Percentiles rank a stretch among this genome's conserved stretches.
phyloP scores from a whole-genome alignment of 2,113 vertebrate genomes.

The Archocentrus centrarchus region DNA sequence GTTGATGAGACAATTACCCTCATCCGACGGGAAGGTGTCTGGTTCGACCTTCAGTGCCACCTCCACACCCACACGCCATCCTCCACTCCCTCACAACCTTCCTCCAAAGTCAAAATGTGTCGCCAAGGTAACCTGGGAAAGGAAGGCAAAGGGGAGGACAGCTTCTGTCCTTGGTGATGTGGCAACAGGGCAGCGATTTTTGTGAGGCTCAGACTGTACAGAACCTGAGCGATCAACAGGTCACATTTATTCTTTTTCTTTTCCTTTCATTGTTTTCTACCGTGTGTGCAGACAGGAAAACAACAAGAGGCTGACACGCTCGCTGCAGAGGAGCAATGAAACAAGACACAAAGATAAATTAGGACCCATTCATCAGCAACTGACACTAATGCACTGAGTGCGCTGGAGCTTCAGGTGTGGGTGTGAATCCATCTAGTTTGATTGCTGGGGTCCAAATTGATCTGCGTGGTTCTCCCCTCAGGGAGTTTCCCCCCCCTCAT shows the following conservation, averaged over 20 bases:
- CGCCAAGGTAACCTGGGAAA: constrained; percentile 47
- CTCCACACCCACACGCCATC: not conserved
- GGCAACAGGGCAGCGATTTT: not conserved
- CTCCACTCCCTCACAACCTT: not conserved
- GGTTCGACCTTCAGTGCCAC: constrained; percentile 14
- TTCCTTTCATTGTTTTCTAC: not conserved
- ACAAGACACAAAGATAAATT: constrained; percentile 11
- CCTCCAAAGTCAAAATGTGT: constrained; percentile 22
- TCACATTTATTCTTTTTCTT: not conserved
- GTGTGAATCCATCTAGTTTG: not conserved
- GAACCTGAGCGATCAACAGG: not conserved
- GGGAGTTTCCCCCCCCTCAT: not conserved
- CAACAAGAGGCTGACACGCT: not conserved
- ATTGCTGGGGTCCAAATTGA: constrained; percentile 7
- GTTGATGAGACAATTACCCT: constrained; percentile 53
- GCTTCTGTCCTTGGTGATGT: constrained; percentile 14
- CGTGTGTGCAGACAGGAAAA: not conserved
- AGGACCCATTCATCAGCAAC: not conserved
- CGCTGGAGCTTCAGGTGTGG: not conserved
- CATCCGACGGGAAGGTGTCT: constrained; percentile 27
- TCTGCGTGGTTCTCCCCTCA: not conserved
- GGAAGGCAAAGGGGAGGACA: not conserved
- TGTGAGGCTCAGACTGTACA: not conserved
- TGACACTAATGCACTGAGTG: not conserved
- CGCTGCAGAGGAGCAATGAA: not conserved